Evolutionary conservation across 2,797 vertebrate species (phyloP).

Genomic region (Artibeus lituratus): DNA sequence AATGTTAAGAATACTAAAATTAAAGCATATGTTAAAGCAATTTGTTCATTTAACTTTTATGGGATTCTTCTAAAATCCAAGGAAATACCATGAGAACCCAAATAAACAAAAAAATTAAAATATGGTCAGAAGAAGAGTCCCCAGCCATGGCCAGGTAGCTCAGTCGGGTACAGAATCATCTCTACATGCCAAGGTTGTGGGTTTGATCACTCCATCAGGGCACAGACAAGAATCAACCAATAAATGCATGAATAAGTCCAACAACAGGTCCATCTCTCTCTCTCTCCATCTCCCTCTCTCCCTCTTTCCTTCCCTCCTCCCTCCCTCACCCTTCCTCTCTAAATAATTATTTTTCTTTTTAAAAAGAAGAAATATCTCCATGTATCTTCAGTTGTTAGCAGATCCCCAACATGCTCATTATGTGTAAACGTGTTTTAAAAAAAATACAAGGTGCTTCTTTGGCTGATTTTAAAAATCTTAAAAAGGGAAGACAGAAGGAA

Average conservation of each 20-base stretch:
- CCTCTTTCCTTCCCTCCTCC: no score
- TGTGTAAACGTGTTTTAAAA: background rate
- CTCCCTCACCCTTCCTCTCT: background rate
- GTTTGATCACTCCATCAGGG: background rate
- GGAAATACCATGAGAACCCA: background rate
- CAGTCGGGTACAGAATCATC: background rate
- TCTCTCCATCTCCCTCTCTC: no score
- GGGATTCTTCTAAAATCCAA: constrained; percentile 19
- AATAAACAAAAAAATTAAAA: background rate
- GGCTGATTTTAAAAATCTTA: background rate
- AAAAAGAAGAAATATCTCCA: background rate
- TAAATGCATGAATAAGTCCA: background rate
- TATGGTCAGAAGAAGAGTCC: background rate
- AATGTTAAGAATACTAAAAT: constrained; percentile 15
- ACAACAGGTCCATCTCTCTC: background rate
- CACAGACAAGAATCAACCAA: background rate
- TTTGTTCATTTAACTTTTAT: constrained; percentile 24
- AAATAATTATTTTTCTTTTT: background rate
- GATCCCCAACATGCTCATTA: background rate
- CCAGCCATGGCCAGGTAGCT: background rate
- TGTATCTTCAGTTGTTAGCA: background rate
- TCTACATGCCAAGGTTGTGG: background rate
- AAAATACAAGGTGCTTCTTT: background rate
- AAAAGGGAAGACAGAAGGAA: background rate
- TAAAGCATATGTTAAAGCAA: background rate